A percentile compares a stretch with the other conserved stretches of the same genome.
phyloP scores from a whole-genome alignment of 2,113 vertebrate genomes.

The Cinclus cinclus region DNA sequence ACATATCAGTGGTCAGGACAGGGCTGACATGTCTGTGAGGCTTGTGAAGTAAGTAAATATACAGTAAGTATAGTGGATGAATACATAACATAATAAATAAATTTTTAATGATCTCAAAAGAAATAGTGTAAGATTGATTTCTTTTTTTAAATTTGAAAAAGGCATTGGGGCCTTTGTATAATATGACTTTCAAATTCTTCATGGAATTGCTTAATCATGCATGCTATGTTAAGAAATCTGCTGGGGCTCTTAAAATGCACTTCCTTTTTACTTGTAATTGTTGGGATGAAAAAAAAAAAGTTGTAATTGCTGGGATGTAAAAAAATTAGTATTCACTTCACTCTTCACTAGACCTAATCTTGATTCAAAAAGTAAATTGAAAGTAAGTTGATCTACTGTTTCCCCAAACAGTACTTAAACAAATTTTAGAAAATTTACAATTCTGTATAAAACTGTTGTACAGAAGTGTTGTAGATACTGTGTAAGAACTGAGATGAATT shows the following conservation, averaged over 20 bases:
- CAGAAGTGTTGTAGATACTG: not conserved
- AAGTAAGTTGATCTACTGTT: constrained; percentile 16
- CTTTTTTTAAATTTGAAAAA: not conserved
- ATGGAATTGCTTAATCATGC: not conserved
- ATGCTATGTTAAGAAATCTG: constrained; percentile 21
- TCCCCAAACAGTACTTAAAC: constrained; percentile 4
- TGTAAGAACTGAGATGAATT: not conserved
- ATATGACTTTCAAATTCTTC: not conserved
- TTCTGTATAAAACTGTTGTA: not conserved
- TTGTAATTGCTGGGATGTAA: constrained; percentile 28
- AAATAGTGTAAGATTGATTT: not conserved
- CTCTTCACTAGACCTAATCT: not conserved
- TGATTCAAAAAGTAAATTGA: constrained; percentile 32
- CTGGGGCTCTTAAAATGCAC: constrained; percentile 15
- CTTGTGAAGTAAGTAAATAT: not conserved
- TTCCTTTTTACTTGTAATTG: constrained; percentile 25
- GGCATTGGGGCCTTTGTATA: not conserved
- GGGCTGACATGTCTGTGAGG: not conserved
- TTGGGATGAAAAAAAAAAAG: no score
- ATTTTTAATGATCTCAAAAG: not conserved
- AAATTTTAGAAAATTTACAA: not conserved
- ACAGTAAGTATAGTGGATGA: not conserved
- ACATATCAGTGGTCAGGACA: not conserved
- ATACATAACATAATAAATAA: not conserved
- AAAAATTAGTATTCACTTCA: constrained; percentile 33